Percentiles rank a stretch among this genome's conserved stretches.
phyloP scores from a whole-genome alignment of 2,888 invertebrate species.

The Axea sp. region DNA sequence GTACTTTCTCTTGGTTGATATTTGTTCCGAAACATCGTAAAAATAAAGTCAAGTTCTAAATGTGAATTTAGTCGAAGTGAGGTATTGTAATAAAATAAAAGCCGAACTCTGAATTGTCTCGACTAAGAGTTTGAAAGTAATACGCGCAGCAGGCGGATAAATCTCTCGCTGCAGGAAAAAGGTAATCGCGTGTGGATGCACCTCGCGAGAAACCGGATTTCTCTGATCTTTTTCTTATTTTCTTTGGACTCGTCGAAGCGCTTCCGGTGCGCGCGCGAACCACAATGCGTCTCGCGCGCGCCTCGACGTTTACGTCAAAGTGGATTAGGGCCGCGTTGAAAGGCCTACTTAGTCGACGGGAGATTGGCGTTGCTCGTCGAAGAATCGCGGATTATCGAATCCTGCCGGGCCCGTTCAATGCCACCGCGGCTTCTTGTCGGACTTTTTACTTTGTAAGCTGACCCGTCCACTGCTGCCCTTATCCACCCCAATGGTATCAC shows the following conservation, averaged over 20 bases:
- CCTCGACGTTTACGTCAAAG: constrained; percentile 68
- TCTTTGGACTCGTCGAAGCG: constrained; percentile 50
- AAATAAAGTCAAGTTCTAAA: constrained; percentile 10
- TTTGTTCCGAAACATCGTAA: background rate
- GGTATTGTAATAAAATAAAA: constrained; percentile 43
- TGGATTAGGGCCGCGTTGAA: constrained; percentile 70
- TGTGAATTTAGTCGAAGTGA: constrained; percentile 7
- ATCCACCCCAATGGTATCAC: too few species aligned
- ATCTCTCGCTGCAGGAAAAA: constrained; percentile 56
- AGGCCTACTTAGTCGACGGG: constrained; percentile 68
- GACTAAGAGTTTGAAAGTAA: constrained; percentile 52
- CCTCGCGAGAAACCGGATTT: constrained; percentile 62
- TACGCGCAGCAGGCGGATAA: constrained; percentile 55
- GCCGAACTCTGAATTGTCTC: constrained; percentile 25
- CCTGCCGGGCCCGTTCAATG: constrained; percentile 24
- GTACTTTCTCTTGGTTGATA: too few species aligned
- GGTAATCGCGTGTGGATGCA: constrained; percentile 61
- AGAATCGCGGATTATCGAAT: constrained; percentile 74
- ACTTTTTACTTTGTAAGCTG: too few species aligned
- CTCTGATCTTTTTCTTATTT: constrained; percentile 54
- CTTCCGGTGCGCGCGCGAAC: constrained; percentile 57
- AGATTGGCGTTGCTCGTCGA: constrained; percentile 69
- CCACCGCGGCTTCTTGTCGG: too few species aligned
- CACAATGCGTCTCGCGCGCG: constrained; percentile 45
- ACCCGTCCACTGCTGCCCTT: background rate